These are phyloP conservation scores for Chamaea fasciata DNA, from an alignment of 2,113 vertebrate genomes.

Conservation along the genomic window DNA sequence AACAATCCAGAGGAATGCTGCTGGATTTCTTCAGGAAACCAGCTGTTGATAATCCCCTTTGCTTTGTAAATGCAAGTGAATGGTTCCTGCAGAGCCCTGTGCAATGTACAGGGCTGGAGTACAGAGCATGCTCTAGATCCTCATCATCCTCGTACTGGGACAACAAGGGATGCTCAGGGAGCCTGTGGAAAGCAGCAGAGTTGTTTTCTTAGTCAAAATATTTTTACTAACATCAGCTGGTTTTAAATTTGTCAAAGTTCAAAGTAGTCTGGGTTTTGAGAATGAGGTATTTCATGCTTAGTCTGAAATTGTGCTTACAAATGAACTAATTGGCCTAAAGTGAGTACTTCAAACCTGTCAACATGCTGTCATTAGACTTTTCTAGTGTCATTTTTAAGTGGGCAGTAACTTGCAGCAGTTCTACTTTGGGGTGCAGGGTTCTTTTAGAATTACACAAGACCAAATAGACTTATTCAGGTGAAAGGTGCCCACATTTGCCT, in stretches of 20 bases:
- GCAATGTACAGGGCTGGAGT: not conserved
- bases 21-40: not conserved
- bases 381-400: not conserved
- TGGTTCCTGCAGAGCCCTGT: not conserved
- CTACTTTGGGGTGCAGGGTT: not conserved
- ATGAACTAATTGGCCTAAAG: not conserved
- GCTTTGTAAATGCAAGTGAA: not conserved
- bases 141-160: not conserved
- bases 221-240: not conserved
- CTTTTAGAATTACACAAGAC: not conserved
- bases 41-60: not conserved
- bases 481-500: not conserved
- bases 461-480: not conserved
- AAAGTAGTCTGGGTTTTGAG: not conserved
- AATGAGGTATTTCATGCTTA: not conserved
- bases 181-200: not conserved
- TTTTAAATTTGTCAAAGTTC: not conserved
- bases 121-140: fast-evolving
- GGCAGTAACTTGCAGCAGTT: not conserved
- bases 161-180: not conserved
- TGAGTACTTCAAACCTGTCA: not conserved
- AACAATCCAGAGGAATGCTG: not conserved
- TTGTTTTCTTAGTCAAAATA: not conserved
- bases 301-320: not conserved
- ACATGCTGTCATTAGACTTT: not conserved